Evolutionary conservation across 2,113 vertebrate species (phyloP).

Genomic region (Caloenas nicobarica): DNA sequence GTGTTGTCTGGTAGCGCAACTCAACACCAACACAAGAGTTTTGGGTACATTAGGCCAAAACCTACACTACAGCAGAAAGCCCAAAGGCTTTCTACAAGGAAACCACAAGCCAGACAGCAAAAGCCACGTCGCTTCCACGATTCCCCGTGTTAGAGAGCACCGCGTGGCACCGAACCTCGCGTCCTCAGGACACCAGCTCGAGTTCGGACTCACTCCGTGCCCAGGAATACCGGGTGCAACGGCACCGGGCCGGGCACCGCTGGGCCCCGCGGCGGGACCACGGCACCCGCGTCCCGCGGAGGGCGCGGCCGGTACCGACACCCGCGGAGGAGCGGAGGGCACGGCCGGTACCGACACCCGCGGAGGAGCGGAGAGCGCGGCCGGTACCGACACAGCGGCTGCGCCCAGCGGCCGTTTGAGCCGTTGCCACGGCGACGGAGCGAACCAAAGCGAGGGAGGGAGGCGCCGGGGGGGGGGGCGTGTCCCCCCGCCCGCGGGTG

Average conservation of each 20-base stretch:
- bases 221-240: not conserved
- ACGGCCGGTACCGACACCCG: not conserved
- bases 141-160: rapidly evolving
- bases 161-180: rapidly evolving
- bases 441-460: not conserved
- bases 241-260: no score
- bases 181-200: not conserved
- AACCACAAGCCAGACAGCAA: rapidly evolving
- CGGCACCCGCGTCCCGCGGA: no score
- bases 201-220: rapidly evolving
- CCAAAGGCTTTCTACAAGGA: no score
- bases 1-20: rapidly evolving
- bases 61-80: rapidly evolving
- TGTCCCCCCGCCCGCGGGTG: no score
- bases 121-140: rapidly evolving
- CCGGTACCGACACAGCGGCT: not conserved
- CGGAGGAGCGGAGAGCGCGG: no score
- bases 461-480: no score
- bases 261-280: no score
- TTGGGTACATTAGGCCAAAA: rapidly evolving
- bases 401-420: not conserved
- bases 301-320: no score
- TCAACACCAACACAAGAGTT: not conserved
- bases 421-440: constrained; percentile 1
- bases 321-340: no score